Base-by-base conservation (phyloP, 2,797 vertebrate genomes). In the Helicolenus hilgendorfi region DNA sequence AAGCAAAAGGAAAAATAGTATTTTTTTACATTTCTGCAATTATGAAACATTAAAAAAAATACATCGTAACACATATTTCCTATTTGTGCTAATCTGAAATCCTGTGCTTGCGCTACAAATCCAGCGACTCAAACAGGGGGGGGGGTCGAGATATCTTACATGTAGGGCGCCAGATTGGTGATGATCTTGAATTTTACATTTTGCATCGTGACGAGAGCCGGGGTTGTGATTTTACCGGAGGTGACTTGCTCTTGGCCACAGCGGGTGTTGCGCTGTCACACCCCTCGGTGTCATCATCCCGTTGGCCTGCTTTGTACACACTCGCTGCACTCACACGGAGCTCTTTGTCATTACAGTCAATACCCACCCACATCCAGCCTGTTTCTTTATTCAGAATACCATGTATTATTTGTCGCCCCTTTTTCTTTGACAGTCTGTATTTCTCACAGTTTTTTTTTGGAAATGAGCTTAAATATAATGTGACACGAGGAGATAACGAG, bases 251-350 rank as follows among this genome's bases (percentile, higher is more conserved):
- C 78, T 72, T 70, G 89, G 89, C 82, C 79, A 62, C 70, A 77
- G 68, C 71, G 74, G 84, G 64, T 92, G 90, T 96, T 96, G 87
- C 95, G 27, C 88, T 24, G 87, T 94, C 89, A 89, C 81, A 68
- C 87, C 89, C 89, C 81, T 91, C 38, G 27, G 91, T 96, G 96
- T 97, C 95, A 92, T 96, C 95, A 96, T 95, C 87, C 81, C 18
- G 5, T 83, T 91, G 77, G 91, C 65, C 74, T 5, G 78, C 94
- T 95, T 95, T 96, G 84, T 92, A 77, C 84, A 89, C 84, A 86
- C 58, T 68, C 6, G 5, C 75, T 53, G 75, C 93, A 86, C 45
- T 6, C 64, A 41, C 11, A 26, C 10, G 4, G 22, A 77, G 75
- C 75, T 85, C 72, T 73, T 75, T 89, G 87, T 90, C 62, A 83